Percentiles rank a stretch among this genome's conserved stretches.
Evolutionary conservation across 2,113 vertebrate species (phyloP).

Genomic region (Passer domesticus): DNA sequence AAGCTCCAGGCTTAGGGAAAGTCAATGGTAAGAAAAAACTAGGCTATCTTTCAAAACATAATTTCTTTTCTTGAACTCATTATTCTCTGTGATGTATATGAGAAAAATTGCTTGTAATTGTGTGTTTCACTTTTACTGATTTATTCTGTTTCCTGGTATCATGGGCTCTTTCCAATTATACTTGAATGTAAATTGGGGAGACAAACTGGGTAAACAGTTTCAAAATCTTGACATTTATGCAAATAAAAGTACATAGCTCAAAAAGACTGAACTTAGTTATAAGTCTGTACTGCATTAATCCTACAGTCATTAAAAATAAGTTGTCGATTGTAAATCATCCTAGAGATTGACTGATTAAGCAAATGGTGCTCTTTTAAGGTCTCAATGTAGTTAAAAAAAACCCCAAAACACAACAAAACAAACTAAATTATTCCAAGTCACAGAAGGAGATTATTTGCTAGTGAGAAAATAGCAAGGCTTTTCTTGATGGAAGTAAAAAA

Average conservation of each 20-base stretch:
- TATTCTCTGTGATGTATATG: neutral
- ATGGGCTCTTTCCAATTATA: neutral
- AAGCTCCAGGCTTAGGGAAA: slow-evolving; percentile 95
- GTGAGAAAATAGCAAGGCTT: neutral
- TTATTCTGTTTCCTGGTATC: neutral
- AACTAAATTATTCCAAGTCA: neutral
- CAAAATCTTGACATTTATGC: neutral
- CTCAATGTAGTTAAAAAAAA: neutral
- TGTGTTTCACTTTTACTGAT: neutral
- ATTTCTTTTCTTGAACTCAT: neutral
- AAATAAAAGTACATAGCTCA: neutral
- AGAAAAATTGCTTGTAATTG: neutral
- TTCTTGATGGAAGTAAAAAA: neutral
- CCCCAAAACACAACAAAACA: too few relatives aligned
- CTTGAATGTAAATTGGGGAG: neutral
- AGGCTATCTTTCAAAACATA: neutral
- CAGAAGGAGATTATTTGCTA: neutral
- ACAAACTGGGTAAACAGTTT: neutral
- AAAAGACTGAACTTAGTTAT: neutral
- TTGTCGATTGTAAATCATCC: neutral
- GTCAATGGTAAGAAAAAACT: slow-evolving; percentile 86
- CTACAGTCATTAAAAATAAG: neutral
- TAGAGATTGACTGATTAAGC: neutral
- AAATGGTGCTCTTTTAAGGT: neutral
- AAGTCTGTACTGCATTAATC: neutral